Base-by-base conservation (phyloP, 2,113 vertebrate species). In the Pogona vitticeps region DNA sequence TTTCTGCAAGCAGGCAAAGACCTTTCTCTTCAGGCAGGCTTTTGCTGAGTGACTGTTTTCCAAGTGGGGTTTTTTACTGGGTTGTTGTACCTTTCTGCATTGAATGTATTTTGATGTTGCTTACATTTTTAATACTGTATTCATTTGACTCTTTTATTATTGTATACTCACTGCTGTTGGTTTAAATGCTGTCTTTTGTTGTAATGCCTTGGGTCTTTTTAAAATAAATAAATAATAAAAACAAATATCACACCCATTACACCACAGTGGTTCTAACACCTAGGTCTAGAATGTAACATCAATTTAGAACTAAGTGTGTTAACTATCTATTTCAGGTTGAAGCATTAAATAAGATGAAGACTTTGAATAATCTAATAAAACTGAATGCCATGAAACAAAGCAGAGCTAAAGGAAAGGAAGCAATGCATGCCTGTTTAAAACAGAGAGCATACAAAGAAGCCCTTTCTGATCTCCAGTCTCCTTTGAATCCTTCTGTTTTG, bases 281-380 rank as follows among this genome's bases (percentile, higher is more conserved):
- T 38, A 40, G 52, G 40, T 9, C 15, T 73, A 40, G 56, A 59
- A 5, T 1, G 52, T 72, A 23, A 58, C 59, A 28, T 23, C 42
- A 31, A 33, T 63, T n/a, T 40, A 80, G 84, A 28, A 76, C 79
- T 80, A 40, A 91, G 77, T 92, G 31, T 1, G 52, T 87, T 63
- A 88, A 92, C 75, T 20, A 68, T 91, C 28, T 92, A 83, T 96
- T 96, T 88, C 95, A 99, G 98, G 98, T 99, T 93, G 99, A 99
- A 94, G 98, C 98, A 21, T 97, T 99, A 90, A 98, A 96, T 95
- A 99, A 99, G 89, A 96, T 99, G 92, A 99, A 99, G 94, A 98
- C 98, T 12, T 97, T 99, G 92, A 99, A 99, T 82, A 97, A 97
- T 90, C 93, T 99, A 42, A 99, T 99, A 86, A 99, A 99, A 92